These are phyloP conservation scores for Drosophila maculinotata DNA, from an alignment of 2,888 invertebrate genomes.

Conservation along the genomic window DNA sequence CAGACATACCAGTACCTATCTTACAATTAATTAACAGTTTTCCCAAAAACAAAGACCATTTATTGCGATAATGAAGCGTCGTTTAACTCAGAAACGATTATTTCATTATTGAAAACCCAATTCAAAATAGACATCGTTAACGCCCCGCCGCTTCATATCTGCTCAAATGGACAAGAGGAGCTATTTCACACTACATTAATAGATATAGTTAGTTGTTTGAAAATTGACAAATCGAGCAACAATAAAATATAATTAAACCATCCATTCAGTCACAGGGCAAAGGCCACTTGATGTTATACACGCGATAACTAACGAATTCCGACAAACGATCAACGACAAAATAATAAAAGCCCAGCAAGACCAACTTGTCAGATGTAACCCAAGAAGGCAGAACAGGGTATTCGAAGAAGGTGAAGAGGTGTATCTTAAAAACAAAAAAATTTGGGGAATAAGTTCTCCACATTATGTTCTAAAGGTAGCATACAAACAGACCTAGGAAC, in stretches of 20 bases:
- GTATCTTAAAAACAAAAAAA: background rate
- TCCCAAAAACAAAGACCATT: background rate
- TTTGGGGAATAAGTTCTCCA: background rate
- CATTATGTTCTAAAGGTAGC: background rate
- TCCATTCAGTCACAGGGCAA: background rate
- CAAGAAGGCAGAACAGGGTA: no score
- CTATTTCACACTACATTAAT: conserved; percentile 1
- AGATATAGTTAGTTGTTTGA: background rate
- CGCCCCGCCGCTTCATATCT: background rate
- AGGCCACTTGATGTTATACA: no score
- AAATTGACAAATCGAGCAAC: background rate
- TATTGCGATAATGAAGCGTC: background rate
- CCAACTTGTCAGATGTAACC: no score
- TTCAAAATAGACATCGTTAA: background rate
- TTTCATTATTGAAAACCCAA: background rate
- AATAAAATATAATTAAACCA: background rate
- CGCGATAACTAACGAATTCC: no score
- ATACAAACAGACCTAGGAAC: background rate
- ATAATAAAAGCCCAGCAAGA: no score
- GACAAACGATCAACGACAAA: no score
- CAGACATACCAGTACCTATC: no score
- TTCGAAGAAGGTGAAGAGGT: background rate
- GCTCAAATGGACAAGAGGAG: conserved; percentile 9
- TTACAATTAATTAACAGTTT: no score
- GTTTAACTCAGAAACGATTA: background rate